Evolutionary conservation across 2,888 invertebrate genomes (phyloP), one percentile per base, ranked within the genome.

Genomic region (Athalia circularis): DNA sequence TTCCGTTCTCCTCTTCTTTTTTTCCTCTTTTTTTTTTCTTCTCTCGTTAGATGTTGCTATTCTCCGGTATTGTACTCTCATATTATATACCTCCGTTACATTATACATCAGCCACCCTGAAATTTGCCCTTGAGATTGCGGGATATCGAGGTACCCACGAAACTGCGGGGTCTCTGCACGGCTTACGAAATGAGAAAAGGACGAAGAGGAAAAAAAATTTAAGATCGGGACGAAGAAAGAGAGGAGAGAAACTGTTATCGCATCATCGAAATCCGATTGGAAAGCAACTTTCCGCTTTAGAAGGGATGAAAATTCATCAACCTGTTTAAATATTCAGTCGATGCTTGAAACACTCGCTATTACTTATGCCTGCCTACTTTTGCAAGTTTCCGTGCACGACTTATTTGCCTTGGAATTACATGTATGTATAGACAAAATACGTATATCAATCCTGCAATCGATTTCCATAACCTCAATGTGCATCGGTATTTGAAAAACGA

Each of bases 21-120:
- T 80, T 82, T 83, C 81, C 81, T 84, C 82, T 83, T 76, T 64
- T n/a, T 77, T 43, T 52, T 64, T 47, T 43, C 8, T 65, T 77
- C 43, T 65, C 59, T 77, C 79, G 77, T 79, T 81, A 80, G 80
- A 79, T 80, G 62, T 43, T 68, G 15, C 50, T 68, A 52, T 43
- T 9, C 68, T 29, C 47, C 48, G 65, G 65, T 5, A 45, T 65
- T 48, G 65, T 45, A 9, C 15, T 47, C n/a, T 1, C 13, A 9
- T 65, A 48, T 65, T 45, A 45, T 45, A 45, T 47, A 64, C n/a
- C 5, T n/a, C 7, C 29, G 48, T 65, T 48, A 65, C 48, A 48
- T 48, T 65, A 65, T 65, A 48, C 65, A 3, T 11, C 65, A 3
- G 11, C n/a, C n/a, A 48, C n/a, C 47, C 47, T 48, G 65, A 5